Conservation (phyloP, 2,888 invertebrate genomes). For the Drosophila pullipes region DNA sequence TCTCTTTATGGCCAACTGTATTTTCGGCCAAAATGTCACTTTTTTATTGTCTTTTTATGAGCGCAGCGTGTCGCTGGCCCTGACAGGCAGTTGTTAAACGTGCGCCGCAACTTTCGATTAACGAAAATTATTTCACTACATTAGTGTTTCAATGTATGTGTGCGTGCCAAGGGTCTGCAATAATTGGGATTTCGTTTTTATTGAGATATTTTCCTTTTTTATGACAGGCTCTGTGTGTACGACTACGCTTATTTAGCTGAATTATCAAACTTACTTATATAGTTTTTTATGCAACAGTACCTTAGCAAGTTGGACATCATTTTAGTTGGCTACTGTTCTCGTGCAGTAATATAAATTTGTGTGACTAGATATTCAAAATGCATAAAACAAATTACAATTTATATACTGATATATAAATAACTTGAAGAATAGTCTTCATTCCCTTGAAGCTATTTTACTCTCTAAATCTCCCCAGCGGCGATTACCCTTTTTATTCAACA, state of each 20-base stretch:
- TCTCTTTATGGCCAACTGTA: conserved; percentile 59
- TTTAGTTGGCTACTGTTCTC: conserved; percentile 1
- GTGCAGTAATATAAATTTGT: conserved; percentile 5
- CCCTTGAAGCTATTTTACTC: neutral
- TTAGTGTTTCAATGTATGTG: conserved; percentile 62
- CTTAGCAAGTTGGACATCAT: conserved; percentile 6
- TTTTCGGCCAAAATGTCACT: conserved; percentile 76
- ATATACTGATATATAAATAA: neutral
- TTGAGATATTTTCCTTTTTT: conserved; percentile 57
- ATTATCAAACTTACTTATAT: conserved; percentile 44
- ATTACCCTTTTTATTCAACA: neutral
- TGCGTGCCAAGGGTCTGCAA: conserved; percentile 25
- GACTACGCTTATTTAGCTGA: conserved; percentile 9
- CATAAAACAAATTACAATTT: neutral
- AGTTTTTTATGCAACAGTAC: conserved; percentile 24
- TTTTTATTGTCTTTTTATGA: conserved; percentile 78
- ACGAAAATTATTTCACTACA: conserved; percentile 79
- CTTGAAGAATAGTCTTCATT: neutral
- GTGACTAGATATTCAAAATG: neutral
- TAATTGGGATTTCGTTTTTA: conserved; percentile 60
- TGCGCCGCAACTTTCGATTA: conserved; percentile 78
- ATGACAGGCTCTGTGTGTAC: conserved; percentile 36
- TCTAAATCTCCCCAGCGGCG: neutral
- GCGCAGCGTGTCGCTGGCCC: conserved; percentile 67
- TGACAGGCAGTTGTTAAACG: conserved; percentile 66